A percentile compares a stretch with the other conserved stretches of the same genome.
Conservation (phyloP, 2,797 vertebrate species). For the Oceanodroma leucorhoa region DNA sequence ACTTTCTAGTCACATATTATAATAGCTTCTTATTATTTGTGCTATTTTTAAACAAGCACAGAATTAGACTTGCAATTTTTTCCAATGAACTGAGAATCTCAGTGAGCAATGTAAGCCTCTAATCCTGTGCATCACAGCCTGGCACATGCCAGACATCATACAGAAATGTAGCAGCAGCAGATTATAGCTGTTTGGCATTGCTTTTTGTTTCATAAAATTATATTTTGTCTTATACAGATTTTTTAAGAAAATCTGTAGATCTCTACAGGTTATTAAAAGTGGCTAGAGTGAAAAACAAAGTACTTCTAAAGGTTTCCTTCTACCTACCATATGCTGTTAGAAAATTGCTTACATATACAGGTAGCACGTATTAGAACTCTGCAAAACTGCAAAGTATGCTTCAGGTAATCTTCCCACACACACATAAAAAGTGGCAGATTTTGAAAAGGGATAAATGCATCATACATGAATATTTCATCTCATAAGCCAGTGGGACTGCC, state of each 20-base stretch:
- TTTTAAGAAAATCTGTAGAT: background rate
- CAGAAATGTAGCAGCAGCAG: background rate
- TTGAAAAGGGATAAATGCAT: slow-evolving; percentile 1
- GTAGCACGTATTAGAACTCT: background rate
- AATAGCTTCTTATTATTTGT: slow-evolving; percentile 30
- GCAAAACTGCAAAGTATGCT: slow-evolving; percentile 27
- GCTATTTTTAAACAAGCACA: slow-evolving; percentile 35
- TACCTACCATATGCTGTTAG: slow-evolving; percentile 2
- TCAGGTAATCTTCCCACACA: background rate
- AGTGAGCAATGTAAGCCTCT: background rate
- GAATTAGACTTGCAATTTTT: slow-evolving; percentile 7
- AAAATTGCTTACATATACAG: slow-evolving; percentile 29
- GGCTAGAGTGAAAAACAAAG: background rate
- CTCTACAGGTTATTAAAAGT: slow-evolving; percentile 2
- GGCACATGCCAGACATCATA: background rate
- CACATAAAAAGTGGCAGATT: slow-evolving; percentile 3
- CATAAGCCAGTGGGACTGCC: background rate
- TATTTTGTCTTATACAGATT: background rate
- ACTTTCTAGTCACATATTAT: background rate
- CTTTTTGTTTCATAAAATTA: background rate
- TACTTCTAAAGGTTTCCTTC: background rate
- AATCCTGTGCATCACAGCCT: background rate
- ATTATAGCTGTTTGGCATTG: background rate
- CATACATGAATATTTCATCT: slow-evolving; percentile 38
- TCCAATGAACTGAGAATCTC: background rate